These are phyloP conservation scores for Caenorhabditis japonica DNA, from an alignment of 2,888 invertebrate species.

Conservation along the genomic window DNA sequence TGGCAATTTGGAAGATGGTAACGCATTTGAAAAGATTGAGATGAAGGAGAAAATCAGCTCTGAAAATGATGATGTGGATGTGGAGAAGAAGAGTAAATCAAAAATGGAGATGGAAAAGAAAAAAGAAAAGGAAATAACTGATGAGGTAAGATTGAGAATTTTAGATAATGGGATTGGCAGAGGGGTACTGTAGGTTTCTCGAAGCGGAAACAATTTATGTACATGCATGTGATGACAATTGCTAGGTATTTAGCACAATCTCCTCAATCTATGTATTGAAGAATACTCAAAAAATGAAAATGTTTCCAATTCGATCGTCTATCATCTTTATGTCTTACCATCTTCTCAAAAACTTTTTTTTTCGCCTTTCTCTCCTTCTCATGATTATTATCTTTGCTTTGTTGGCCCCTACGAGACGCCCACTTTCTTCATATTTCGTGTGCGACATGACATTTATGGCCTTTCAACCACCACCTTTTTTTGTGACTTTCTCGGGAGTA, in stretches of 20 bases:
- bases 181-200: slow-evolving; percentile 26
- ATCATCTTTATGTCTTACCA: too few relatives aligned
- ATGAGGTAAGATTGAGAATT: too few relatives aligned
- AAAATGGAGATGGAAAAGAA: slow-evolving; percentile 10
- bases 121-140: too few relatives aligned
- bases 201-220: too few relatives aligned
- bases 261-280: too few relatives aligned
- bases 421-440: slow-evolving; percentile 17
- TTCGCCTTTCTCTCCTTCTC: slow-evolving; percentile 19
- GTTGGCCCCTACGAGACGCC: neutral
- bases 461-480: neutral
- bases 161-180: too few relatives aligned
- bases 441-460: slow-evolving; percentile 25
- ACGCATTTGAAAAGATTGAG: slow-evolving; percentile 52
- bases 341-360: neutral
- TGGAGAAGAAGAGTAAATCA: neutral
- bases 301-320: too few relatives aligned
- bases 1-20: slow-evolving; percentile 39
- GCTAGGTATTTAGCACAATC: too few relatives aligned
- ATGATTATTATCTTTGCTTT: slow-evolving; percentile 37
- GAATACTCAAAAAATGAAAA: too few relatives aligned
- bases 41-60: slow-evolving; percentile 31
- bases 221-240: too few relatives aligned
- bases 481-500: too few relatives aligned
- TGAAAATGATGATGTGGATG: slow-evolving; percentile 17